These are phyloP conservation scores for Therioaphis trifolii DNA, from an alignment of 2,888 invertebrate genomes.

Conservation along the genomic window DNA sequence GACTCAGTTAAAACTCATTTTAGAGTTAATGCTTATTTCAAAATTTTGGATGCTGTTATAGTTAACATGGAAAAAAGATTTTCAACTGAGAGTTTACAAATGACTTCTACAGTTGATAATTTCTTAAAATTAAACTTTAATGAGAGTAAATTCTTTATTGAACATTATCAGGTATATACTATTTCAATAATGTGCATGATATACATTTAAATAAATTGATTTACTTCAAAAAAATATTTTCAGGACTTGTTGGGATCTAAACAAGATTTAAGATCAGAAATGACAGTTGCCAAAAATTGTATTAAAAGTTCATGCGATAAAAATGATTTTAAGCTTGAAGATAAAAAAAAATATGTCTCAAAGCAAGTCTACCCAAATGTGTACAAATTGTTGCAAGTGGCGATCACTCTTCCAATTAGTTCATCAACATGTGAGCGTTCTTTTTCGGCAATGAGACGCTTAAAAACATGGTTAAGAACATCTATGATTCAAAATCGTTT, in stretches of 20 bases:
- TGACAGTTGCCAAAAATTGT: slow-evolving; percentile 29
- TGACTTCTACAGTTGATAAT: too few species aligned
- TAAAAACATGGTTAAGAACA: slow-evolving; percentile 21
- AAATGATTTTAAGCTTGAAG: slow-evolving; percentile 9
- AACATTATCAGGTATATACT: background rate
- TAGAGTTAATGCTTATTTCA: slow-evolving; percentile 4
- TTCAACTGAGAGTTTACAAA: too few species aligned
- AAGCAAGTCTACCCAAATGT: slow-evolving; percentile 14
- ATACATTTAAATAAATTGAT: background rate
- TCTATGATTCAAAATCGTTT: slow-evolving; percentile 39
- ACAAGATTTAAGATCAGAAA: slow-evolving; percentile 31
- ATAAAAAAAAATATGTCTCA: slow-evolving; percentile 10
- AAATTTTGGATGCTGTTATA: background rate
- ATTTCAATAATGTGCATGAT: background rate
- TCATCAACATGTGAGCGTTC: slow-evolving; percentile 33
- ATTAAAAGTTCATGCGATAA: background rate
- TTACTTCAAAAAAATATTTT: background rate
- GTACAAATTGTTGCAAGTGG: slow-evolving; percentile 33
- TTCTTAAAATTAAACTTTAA: too few species aligned
- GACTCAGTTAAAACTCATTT: slow-evolving; percentile 4
- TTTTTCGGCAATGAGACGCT: slow-evolving; percentile 23
- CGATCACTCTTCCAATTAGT: slow-evolving; percentile 36
- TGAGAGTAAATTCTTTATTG: too few species aligned
- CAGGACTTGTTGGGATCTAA: background rate
- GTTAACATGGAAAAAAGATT: too few species aligned